Evolutionary conservation across 2,888 invertebrate species (phyloP), one percentile per base, ranked within the genome.

Genomic region (Gasteruption jaculator): DNA sequence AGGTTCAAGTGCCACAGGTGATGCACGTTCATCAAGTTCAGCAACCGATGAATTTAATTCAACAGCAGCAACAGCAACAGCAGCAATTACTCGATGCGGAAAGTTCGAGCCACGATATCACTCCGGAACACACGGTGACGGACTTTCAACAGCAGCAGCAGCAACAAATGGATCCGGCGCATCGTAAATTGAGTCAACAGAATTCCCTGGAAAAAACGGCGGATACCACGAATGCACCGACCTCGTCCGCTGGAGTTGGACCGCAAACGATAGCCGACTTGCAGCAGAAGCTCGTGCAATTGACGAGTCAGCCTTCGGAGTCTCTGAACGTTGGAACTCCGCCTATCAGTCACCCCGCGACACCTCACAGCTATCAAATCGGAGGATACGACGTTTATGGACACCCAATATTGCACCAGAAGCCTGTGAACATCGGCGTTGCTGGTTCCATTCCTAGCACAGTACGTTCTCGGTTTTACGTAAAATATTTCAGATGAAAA

Each of bases 341-440:
- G 27, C 79, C 79, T 35, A 77, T 79, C 11, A 77, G 76, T 53
- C 76, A 77, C 57, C 75, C 76, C 5, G 73, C 82, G 51, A 82
- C 84, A 21, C 85, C 85, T 5, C 83, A 81, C 65, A 78, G 79
- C 54, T 75, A 75, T 46, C 79, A 80, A 43, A 26, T 54, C 11
- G 57, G 56, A 6, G 56, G 57, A 36, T 83, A 85, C 65, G 82
- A 77, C 61, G 76, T 79, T 32, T 83, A 84, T 63, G 79, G 85
- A 76, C 77, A 83, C 55, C 79, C 78, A 33, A n/a, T n/a, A n/a
- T 70, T 85, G 48, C 85, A 85, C 55, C 83, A 85, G 62, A 84
- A 85, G 62, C 72, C 85, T 25, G 77, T 80, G 20, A 72, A 70
- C 26, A 66, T 72, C 36, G 70, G 71, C n/a, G 64, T 68, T 54